Base-by-base conservation (phyloP, 1,140 invertebrate species). In the Ips typographus region DNA sequence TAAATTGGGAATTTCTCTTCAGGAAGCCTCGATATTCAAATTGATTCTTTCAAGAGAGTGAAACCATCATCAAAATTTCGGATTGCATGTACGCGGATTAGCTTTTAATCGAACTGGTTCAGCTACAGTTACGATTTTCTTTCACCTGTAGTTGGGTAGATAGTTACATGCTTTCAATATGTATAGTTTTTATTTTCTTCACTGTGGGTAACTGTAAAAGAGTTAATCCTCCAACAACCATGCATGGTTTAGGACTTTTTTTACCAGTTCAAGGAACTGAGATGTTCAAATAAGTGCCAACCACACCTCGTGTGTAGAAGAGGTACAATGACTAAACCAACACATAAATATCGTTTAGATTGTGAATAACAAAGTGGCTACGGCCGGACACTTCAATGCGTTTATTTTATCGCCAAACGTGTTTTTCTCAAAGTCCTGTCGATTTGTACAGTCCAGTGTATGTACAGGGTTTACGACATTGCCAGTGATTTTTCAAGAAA, bases 351-450 rank as follows among this genome's bases (percentile, higher is more conserved):
- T 65, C 36, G 49, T 51, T 39, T 55, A 65, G 62, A 41, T 55
- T 55, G 51, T 55, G 62, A 65, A 65, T 65, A 65, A 56, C 62
- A 55, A 55, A 65, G 56, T 38, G 52, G 53, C 62, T 53, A 40
- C 43, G 4, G 51, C 22, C 52, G 40, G 62, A 65, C 62, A 65
- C 62, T 55, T 65, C 62, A 55, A 65, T 65, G 62, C 62, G 56
- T 65, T 65, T 56, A 65, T 65, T 65, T 65, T 65, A 65, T 55
- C 62, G 40, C 62, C 52, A 65, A 65, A 65, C 62, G 62, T 65
- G 62, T 65, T 65, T 65, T 22, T 37, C 41, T 65, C 40, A 65
- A 65, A 65, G 61, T 52, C 36, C 2, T 42, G 62, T 56, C 51
- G 62, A 65, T 65, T 65, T 65, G 51, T 65, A 65, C 62, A 65